Percentiles rank a stretch among this genome's conserved stretches.
Conservation (phyloP, 2,113 vertebrate genomes). For the Cololabis saira region DNA sequence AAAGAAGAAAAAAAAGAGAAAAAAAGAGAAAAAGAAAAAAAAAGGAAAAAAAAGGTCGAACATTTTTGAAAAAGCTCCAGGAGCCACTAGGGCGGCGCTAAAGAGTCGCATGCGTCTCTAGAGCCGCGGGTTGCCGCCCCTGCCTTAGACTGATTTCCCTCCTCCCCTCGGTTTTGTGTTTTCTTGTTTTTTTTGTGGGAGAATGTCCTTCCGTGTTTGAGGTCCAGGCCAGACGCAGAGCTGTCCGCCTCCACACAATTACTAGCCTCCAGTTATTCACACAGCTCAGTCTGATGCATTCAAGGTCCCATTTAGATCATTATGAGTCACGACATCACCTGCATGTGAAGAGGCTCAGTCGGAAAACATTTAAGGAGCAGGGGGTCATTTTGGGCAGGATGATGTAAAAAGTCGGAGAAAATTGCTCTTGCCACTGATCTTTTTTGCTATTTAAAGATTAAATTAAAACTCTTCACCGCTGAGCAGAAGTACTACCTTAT, state of each 20-base stretch:
- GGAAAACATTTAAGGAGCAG: constrained; percentile 16
- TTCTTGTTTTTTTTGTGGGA: constrained; percentile 17
- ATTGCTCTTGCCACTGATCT: constrained; percentile 5
- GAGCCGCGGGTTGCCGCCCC: too few species aligned
- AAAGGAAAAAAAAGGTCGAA: too few species aligned
- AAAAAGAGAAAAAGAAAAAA: too few species aligned
- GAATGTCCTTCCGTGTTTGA: too few species aligned
- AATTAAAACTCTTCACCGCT: not conserved
- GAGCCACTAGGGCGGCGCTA: too few species aligned
- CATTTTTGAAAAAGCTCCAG: too few species aligned
- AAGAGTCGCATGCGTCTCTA: too few species aligned
- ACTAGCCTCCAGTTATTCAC: constrained; percentile 38
- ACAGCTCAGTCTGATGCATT: not conserved
- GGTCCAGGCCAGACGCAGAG: constrained; percentile 5
- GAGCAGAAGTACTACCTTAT: constrained; percentile 5
- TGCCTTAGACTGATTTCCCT: constrained; percentile 22
- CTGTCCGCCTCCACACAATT: constrained; percentile 42
- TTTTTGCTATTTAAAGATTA: constrained; percentile 5
- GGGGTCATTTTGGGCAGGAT: constrained; percentile 19
- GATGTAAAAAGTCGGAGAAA: constrained; percentile 9
- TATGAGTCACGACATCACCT: constrained; percentile 5
- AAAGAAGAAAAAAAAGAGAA: too few species aligned
- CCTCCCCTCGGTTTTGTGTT: not conserved
- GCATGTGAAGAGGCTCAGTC: constrained; percentile 6
- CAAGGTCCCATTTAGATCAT: too few species aligned